Base-by-base conservation (phyloP, 2,888 invertebrate genomes). In the Arctia plantaginis region DNA sequence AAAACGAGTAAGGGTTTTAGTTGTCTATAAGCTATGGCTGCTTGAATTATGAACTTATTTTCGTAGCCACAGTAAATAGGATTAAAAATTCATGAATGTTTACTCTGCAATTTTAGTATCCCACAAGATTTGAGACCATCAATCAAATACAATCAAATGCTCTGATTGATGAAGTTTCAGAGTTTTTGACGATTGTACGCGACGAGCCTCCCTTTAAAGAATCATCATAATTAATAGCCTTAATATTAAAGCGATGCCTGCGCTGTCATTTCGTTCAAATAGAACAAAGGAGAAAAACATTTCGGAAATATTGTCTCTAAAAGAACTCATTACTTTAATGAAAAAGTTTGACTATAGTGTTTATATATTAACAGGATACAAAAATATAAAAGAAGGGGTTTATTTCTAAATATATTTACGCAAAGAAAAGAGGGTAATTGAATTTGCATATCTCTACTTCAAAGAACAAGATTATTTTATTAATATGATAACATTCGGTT, bases 191-290 rank as follows among this genome's bases (percentile, higher is more conserved):
- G 64, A 77, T 73, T 77, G 70, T 72, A 75, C 71, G 74, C 71
- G 30, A 55, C 3, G 71, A 76, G 76, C 69, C 69, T 73, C 70
- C 73, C 75, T 82, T 81, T 76, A 75, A 74, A 73, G 64, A 79
- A 78, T 77, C 76, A 74, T 80, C 70, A 73, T 79, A 79, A 83
- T 79, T 83, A 83, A 83, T 83, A 75, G 76, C 51, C 27, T 15
- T 65, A 73, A 39, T 69, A 77, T 81, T 51, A 41, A 80, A 78
- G 66, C 55, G 75, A 66, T 33, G 30, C 67, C 71, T 71, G 77
- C 83, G 79, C 83, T 79, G 83, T 79, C 73, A 82, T 78, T 79
- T 77, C 59, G 51, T 77, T 66, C 76, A 66, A 75, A 86, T 47
- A 86, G 64, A 51, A 27, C 30, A 12, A 65, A 62, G 66, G 73